phyloP scores from a whole-genome alignment of 2,888 invertebrate genomes.

The Ptycholaimellus sp. region DNA sequence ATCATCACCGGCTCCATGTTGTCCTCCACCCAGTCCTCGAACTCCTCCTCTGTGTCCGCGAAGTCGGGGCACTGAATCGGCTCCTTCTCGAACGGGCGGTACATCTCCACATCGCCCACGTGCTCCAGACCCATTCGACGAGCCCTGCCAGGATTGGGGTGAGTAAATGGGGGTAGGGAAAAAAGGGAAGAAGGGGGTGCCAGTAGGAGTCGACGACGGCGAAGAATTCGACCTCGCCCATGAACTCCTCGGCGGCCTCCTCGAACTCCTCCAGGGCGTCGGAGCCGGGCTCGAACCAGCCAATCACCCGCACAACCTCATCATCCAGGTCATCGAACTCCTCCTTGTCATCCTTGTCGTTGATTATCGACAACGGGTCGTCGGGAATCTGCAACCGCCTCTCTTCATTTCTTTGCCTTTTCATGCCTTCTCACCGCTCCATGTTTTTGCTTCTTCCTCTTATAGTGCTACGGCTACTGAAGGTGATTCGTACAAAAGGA shows the following conservation, averaged over 20 bases:
- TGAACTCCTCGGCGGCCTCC: slow-evolving; percentile 25
- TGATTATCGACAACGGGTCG: slow-evolving; percentile 25
- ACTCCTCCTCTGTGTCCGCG: slow-evolving; percentile 22
- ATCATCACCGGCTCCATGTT: slow-evolving; percentile 25
- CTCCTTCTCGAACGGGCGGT: slow-evolving; percentile 23
- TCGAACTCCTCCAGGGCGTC: slow-evolving; percentile 23
- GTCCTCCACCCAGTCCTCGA: slow-evolving; percentile 26
- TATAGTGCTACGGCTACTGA: no score
- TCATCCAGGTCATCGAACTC: slow-evolving; percentile 24
- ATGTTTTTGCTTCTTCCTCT: neutral
- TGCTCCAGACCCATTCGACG: slow-evolving; percentile 21
- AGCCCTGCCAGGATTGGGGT: no score
- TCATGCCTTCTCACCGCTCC: neutral
- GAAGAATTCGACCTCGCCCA: slow-evolving; percentile 26
- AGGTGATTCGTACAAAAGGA: no score
- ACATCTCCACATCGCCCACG: slow-evolving; percentile 23
- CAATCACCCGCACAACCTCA: slow-evolving; percentile 20
- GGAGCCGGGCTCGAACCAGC: slow-evolving; percentile 25
- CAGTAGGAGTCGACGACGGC: slow-evolving; percentile 23
- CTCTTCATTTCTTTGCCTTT: no score
- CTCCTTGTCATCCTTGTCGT: slow-evolving; percentile 23
- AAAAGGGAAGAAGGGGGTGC: no score
- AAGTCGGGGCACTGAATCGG: slow-evolving; percentile 21
- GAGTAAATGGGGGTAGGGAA: no score
- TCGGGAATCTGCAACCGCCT: slow-evolving; percentile 23